Evolutionary conservation across 2,888 invertebrate species (phyloP).

Genomic region (Acleris literana): DNA sequence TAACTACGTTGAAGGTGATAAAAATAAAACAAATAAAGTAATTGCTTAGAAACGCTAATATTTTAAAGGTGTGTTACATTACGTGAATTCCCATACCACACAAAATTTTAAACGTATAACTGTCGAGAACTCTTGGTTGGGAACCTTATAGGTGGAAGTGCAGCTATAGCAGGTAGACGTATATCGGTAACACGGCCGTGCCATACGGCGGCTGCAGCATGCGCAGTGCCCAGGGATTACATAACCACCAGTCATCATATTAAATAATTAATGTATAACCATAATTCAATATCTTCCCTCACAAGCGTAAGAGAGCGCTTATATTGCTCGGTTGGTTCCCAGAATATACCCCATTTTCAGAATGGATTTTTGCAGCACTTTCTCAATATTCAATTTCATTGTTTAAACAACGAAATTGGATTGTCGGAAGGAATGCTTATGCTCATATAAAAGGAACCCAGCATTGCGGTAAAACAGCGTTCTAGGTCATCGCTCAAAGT

Average conservation of each 20-base stretch:
- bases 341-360: constrained; percentile 53
- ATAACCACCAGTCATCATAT: constrained; percentile 66
- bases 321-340: constrained; percentile 20
- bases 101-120: not conserved
- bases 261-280: constrained; percentile 61
- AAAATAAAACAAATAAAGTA: too few relatives aligned
- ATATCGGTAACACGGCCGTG: constrained; percentile 31
- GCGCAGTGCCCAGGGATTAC: constrained; percentile 73
- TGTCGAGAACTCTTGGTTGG: constrained; percentile 5
- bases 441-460: constrained; percentile 48
- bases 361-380: constrained; percentile 64
- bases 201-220: constrained; percentile 58
- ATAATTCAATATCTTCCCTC: constrained; percentile 62
- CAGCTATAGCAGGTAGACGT: not conserved
- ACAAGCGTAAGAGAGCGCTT: constrained; percentile 19
- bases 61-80: too few relatives aligned
- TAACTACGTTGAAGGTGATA: too few relatives aligned
- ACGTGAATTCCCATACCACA: too few relatives aligned
- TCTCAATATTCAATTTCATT: constrained; percentile 70
- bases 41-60: too few relatives aligned
- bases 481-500: constrained; percentile 28
- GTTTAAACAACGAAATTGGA: constrained; percentile 74
- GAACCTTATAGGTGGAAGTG: not conserved
- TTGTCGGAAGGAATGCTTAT: constrained; percentile 56
- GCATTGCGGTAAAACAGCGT: constrained; percentile 40